Evolutionary conservation across 53 echinoderm and acorn worm species (phyloP).

Genomic region (Zoroaster sp.): DNA sequence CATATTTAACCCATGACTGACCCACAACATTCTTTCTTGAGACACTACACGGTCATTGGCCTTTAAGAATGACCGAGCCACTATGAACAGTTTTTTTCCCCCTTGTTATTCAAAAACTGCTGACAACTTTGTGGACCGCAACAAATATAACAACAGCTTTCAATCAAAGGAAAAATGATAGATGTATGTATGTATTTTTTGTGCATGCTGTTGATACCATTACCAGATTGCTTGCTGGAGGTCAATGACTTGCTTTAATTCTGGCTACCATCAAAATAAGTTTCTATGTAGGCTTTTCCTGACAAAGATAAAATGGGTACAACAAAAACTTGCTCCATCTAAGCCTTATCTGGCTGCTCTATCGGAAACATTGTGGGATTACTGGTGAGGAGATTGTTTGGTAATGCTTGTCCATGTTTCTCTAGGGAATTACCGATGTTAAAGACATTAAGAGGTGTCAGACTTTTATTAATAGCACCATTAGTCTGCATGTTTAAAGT

Average conservation of each 20-base stretch:
- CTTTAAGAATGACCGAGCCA: not conserved
- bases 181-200: conserved; percentile 9
- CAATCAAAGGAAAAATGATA: conserved; percentile 41
- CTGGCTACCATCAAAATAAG: conserved; percentile 2
- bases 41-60: not conserved
- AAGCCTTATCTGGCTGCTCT: no score
- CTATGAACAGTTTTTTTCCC: not conserved
- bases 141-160: not conserved
- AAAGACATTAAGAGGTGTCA: not conserved
- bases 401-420: not conserved
- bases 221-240: not conserved
- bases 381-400: not conserved
- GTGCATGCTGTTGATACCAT: conserved; percentile 18
- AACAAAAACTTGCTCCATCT: not conserved
- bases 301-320: conserved; percentile 21
- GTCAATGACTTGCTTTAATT: not conserved
- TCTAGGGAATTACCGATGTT: conserved; percentile 1
- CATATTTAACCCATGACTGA: conserved; percentile 28
- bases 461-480: not conserved
- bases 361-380: no score
- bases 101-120: conserved; percentile 1
- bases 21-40: conserved; percentile 29
- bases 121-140: conserved; percentile 24
- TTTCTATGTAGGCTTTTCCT: not conserved
- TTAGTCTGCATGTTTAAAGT: not conserved